These are phyloP conservation scores for Hemichromis elongatus DNA, from an alignment of 2,113 vertebrate species.

Conservation along the genomic window DNA sequence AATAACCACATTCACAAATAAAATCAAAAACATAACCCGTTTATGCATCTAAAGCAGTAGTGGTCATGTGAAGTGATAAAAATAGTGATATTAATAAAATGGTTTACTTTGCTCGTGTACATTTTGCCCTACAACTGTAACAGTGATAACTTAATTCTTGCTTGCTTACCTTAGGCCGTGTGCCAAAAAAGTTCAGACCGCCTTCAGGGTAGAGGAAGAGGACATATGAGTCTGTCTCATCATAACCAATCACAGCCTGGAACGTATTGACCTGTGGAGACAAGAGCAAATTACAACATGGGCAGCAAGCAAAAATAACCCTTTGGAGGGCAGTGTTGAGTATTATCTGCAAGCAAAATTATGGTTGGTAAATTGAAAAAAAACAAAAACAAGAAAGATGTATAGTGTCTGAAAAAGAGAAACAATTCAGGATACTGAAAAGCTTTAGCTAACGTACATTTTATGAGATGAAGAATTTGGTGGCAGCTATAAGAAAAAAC, in stretches of 20 bases:
- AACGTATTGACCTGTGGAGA: slow-evolving; percentile 87
- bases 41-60: not conserved
- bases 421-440: no score
- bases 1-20: not conserved
- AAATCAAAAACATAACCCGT: not conserved
- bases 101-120: not conserved
- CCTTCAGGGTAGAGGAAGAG: slow-evolving; percentile 88
- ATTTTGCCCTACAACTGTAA: not conserved
- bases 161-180: slow-evolving; percentile 77
- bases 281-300: not conserved
- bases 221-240: slow-evolving; percentile 79
- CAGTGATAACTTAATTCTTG: not conserved
- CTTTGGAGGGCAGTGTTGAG: not conserved
- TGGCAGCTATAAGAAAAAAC: no score
- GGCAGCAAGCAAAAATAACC: not conserved
- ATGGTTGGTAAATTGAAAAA: no score
- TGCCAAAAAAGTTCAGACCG: slow-evolving; percentile 88
- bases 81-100: not conserved
- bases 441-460: no score
- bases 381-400: no score
- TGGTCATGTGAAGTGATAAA: not conserved
- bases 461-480: not conserved
- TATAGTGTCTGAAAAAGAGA: no score
- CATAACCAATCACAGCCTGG: slow-evolving; percentile 85
- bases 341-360: not conserved